These are phyloP conservation scores for Orycteropus afer DNA, from an alignment of 2,113 vertebrate species.

Conservation along the genomic window DNA sequence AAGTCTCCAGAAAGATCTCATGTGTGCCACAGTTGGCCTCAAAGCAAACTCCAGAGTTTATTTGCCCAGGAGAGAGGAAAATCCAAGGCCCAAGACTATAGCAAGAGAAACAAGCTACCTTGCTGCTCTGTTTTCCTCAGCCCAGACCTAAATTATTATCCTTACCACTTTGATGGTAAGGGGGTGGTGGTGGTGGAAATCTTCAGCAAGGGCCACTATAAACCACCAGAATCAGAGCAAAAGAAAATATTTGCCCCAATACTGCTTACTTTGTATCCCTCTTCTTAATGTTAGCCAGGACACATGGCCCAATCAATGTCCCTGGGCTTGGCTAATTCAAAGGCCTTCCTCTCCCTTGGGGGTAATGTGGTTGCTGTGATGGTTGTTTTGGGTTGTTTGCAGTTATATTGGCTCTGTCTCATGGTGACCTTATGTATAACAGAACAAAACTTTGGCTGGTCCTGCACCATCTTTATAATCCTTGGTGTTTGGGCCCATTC, in stretches of 20 bases:
- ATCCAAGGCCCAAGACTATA: background rate
- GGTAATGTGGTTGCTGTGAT: background rate
- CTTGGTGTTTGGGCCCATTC: background rate
- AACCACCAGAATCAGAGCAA: background rate
- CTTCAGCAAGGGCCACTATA: background rate
- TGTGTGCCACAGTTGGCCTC: background rate
- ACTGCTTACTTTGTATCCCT: accelerated
- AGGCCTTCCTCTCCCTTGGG: background rate
- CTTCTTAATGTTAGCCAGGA: too few relatives aligned
- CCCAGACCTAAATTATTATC: background rate
- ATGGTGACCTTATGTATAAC: background rate
- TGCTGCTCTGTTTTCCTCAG: background rate
- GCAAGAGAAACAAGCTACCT: accelerated
- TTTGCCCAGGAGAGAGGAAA: background rate
- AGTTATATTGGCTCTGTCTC: background rate
- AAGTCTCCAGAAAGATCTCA: background rate
- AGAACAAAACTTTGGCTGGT: too few relatives aligned
- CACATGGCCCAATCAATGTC: accelerated
- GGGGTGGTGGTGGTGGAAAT: accelerated
- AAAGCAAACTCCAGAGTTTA: accelerated
- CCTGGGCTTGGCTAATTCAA: background rate
- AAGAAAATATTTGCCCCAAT: accelerated
- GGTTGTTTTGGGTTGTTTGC: background rate
- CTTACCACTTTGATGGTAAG: background rate
- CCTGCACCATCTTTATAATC: too few relatives aligned